Evolutionary conservation across 2,113 vertebrate genomes (phyloP), one percentile per base, ranked within the genome.

Genomic region (Cephalopterus ornatus): DNA sequence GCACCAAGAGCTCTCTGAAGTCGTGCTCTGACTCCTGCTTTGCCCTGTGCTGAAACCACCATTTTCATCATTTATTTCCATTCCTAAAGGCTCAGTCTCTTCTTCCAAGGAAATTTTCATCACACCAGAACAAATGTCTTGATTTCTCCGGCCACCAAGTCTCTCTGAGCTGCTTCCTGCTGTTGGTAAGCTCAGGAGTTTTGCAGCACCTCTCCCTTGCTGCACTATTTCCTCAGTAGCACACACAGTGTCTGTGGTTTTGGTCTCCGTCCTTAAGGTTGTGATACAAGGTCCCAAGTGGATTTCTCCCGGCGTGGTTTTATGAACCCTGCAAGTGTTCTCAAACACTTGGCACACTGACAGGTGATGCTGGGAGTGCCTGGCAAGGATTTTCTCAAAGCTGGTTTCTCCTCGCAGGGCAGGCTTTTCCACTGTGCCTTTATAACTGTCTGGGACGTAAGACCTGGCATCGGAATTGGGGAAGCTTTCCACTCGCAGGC

Each of bases 391-490:
- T 46, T 97, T 93, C 8, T 98, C 86, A 81, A 99, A 99, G 88
- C 52, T 93, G 9, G 92, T 66, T 33, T 95, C 83, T 41, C 96
- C 95, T 21, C 85, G 97, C 73, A 97, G 72, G 32, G 98, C 50
- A 2, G 92, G 83, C 10, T 96, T 95, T 74, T 96, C 96, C 28
- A 96, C 79, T 1, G 79, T 52, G 12, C 91, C 66, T 88, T 97
- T 97, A 52, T 99, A 99, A 79, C 94, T 97, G 86, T 99, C 98
- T 3, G 99, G 99, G 72, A 99, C 97, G 0, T 99, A 99, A 12
- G 99, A 99, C 24, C 91, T 94, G 24, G 96, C 88, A 30, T 99
- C 99, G 2, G 97, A 98, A 92, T 98, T 99, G 1, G 74, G 61
- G 88, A 99, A 99, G 41, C 96, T 92, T 68, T 97, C 88, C 55